Evolutionary conservation across 2,797 vertebrate genomes (phyloP), one percentile per base, ranked within the genome.

Genomic region (Parauchenoglanis punctatus): DNA sequence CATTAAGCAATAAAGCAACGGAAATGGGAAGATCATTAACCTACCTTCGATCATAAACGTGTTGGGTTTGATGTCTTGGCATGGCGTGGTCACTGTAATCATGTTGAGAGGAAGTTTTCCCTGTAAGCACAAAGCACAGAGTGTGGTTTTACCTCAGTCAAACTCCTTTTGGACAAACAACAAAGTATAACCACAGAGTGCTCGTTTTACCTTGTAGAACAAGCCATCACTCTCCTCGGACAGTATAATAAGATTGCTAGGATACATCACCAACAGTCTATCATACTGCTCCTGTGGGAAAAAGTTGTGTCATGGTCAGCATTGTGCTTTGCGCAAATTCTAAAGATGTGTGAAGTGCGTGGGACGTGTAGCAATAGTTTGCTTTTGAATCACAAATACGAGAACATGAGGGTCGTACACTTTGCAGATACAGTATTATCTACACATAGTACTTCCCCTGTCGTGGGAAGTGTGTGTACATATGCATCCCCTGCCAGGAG

Each of bases 11-110:
- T 54, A 52, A 61, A 81, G 20, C 20, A 63, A 76, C 6, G 20
- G n/a, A 49, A 67, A 4, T 77, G 44, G 82, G 23, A 81, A 40
- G 58, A 86, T 88, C n/a, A 49, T 89, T 87, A 83, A 86, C 91
- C 58, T 93, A 99, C 98, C 98, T 97, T 99, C 97, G 3, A 99
- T 98, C 90, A 97, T 94, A 89, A 99, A 99, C 0, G 98, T 98
- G 92, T 96, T 96, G 63, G 94, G 96, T 92, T 96, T 96, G 87
- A 98, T 95, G 28, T 97, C 97, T 0, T 97, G 96, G 92, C 97
- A 97, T 85, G 98, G 97, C 72, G 97, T 97, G 67, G 96, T 96
- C 92, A 99, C 95, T 13, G 94, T 96, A 75, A 99, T 92, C 92
- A 98, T 97, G 61, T 98, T 98, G 88, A 99, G 96, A 0, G 97